Conservation (phyloP, 1,140 invertebrate genomes). For the Achatina immaculata region DNA sequence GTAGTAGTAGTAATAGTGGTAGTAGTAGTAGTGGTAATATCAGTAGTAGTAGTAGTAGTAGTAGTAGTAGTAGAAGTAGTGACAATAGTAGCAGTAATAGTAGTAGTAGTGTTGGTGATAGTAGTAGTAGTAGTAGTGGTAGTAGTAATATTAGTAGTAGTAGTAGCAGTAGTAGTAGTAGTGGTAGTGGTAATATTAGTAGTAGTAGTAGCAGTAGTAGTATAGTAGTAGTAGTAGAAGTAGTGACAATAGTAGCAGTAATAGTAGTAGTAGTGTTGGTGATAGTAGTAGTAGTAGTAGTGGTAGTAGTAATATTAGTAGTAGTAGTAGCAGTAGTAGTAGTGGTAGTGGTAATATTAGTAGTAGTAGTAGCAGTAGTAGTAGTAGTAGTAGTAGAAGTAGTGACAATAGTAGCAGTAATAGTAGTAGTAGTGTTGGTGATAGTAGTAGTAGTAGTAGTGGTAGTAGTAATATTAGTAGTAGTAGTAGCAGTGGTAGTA, state of each 20-base stretch:
- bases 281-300: constrained; percentile 33
- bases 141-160: constrained; percentile 33
- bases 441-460: background rate
- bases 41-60: background rate
- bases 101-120: constrained; percentile 1
- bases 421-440: background rate
- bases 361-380: constrained; percentile 36
- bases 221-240: constrained; percentile 14
- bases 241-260: constrained; percentile 3
- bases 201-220: constrained; percentile 36
- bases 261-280: background rate
- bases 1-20: background rate
- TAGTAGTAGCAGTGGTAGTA: background rate
- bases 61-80: constrained; percentile 12
- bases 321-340: constrained; percentile 35
- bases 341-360: constrained; percentile 32
- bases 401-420: constrained; percentile 26
- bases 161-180: constrained; percentile 36
- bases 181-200: constrained; percentile 32
- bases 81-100: background rate
- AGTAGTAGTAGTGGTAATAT: background rate
- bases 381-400: constrained; percentile 35
- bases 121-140: constrained; percentile 32
- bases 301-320: constrained; percentile 32
- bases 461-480: background rate